A percentile compares a stretch with the other conserved stretches of the same genome.
Conservation (phyloP, 1,140 invertebrate species). For the Maconellicoccus hirsutus region DNA sequence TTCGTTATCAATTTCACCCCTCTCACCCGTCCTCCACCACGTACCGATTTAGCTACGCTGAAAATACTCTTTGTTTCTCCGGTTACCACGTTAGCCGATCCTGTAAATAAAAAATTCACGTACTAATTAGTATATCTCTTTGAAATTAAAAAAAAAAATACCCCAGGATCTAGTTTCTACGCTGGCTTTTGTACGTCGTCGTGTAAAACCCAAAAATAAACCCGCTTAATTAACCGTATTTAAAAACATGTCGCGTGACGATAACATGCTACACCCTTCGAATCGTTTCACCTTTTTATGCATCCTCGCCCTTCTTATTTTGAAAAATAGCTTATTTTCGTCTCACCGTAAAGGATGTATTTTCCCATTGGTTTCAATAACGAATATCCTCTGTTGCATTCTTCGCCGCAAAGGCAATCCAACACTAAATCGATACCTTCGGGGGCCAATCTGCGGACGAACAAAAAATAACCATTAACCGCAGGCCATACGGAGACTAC, state of each 20-base stretch:
- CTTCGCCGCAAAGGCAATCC: slow-evolving; percentile 78
- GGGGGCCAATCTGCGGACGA: slow-evolving; percentile 45
- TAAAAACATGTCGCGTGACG: too few species aligned
- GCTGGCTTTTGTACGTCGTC: too few species aligned
- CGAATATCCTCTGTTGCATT: slow-evolving; percentile 70
- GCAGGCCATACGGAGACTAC: too few species aligned
- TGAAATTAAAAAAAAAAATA: too few species aligned
- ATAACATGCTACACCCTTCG: too few species aligned
- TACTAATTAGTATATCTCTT: background rate
- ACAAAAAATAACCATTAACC: slow-evolving; percentile 26
- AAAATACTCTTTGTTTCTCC: slow-evolving; percentile 82
- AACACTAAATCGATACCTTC: slow-evolving; percentile 78
- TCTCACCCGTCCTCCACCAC: slow-evolving; percentile 33
- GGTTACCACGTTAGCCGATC: slow-evolving; percentile 71
- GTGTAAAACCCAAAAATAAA: too few species aligned
- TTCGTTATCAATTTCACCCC: background rate
- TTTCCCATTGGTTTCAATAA: slow-evolving; percentile 80
- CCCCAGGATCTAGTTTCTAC: too few species aligned
- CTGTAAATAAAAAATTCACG: slow-evolving; percentile 34
- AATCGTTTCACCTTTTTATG: too few species aligned
- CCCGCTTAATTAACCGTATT: slow-evolving; percentile 1
- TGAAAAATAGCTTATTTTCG: too few species aligned
- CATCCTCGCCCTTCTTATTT: too few species aligned
- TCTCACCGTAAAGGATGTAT: slow-evolving; percentile 70
- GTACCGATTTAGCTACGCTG: slow-evolving; percentile 70